Conservation (phyloP, 2,888 invertebrate genomes). For the Hedya salicella region DNA sequence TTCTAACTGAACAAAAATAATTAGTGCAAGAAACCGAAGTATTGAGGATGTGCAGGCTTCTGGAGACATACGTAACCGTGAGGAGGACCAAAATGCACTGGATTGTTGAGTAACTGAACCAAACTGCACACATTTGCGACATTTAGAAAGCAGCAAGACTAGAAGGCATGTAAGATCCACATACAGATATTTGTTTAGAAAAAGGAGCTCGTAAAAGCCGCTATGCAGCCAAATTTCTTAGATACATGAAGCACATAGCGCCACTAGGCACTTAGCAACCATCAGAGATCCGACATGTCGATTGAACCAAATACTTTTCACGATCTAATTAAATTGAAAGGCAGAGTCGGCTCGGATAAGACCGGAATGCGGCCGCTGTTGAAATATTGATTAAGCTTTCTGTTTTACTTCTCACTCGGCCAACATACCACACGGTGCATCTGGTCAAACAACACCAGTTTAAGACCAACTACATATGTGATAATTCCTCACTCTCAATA, state of each 20-base stretch:
- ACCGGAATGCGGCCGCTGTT: conserved; percentile 71
- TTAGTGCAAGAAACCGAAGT: conserved; percentile 28
- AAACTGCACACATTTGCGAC: too few relatives aligned
- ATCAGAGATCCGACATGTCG: conserved; percentile 46
- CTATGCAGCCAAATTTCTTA: neutral
- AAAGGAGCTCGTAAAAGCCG: neutral
- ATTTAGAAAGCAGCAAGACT: too few relatives aligned
- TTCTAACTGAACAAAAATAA: conserved; percentile 38
- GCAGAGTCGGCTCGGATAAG: conserved; percentile 62
- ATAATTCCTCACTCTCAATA: conserved; percentile 51
- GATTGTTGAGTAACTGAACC: neutral
- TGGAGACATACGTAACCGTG: neutral
- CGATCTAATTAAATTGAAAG: conserved; percentile 73
- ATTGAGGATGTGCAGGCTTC: neutral
- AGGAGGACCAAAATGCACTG: neutral
- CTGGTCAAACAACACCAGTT: conserved; percentile 32
- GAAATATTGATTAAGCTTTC: conserved; percentile 73
- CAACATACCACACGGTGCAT: conserved; percentile 38
- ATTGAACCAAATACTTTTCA: conserved; percentile 60
- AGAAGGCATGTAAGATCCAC: too few relatives aligned
- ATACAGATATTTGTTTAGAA: neutral
- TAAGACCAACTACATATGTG: conserved; percentile 45
- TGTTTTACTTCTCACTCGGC: conserved; percentile 51
- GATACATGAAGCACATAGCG: conserved; percentile 20
- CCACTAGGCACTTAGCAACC: conserved; percentile 30